A percentile compares a stretch with the other conserved stretches of the same genome.
Evolutionary conservation across 2,797 vertebrate species (phyloP).

Genomic region (Otus scops): DNA sequence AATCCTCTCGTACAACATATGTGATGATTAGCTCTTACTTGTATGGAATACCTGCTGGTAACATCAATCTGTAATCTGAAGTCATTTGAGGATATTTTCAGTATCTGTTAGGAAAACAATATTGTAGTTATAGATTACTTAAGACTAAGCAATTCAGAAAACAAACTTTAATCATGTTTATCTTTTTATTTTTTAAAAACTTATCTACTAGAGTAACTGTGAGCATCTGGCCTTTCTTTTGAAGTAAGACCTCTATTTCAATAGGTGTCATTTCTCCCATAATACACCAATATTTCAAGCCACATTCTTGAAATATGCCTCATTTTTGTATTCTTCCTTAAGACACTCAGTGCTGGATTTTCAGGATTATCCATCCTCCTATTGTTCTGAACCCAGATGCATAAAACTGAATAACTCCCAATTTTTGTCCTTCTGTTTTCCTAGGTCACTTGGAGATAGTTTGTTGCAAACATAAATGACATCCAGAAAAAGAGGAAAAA

Average conservation of each 20-base stretch:
- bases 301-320: neutral
- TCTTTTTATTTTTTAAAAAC: neutral
- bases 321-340: neutral
- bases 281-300: neutral
- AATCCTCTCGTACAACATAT: neutral
- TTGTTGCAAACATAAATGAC: neutral
- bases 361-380: neutral
- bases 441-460: neutral
- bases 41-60: slow-evolving; percentile 30
- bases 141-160: neutral
- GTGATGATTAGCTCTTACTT: slow-evolving; percentile 55
- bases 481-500: neutral
- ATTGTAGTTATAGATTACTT: neutral
- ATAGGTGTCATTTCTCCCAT: neutral
- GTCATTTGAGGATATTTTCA: neutral
- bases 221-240: neutral
- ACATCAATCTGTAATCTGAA: slow-evolving; percentile 10
- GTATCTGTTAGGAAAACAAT: neutral
- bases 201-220: neutral
- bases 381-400: neutral
- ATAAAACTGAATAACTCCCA: neutral
- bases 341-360: neutral
- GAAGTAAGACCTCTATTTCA: neutral
- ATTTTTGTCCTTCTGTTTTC: neutral
- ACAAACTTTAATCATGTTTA: neutral